Base-by-base conservation (phyloP, 1,140 invertebrate genomes). In the Alviniconcha marisindica region DNA sequence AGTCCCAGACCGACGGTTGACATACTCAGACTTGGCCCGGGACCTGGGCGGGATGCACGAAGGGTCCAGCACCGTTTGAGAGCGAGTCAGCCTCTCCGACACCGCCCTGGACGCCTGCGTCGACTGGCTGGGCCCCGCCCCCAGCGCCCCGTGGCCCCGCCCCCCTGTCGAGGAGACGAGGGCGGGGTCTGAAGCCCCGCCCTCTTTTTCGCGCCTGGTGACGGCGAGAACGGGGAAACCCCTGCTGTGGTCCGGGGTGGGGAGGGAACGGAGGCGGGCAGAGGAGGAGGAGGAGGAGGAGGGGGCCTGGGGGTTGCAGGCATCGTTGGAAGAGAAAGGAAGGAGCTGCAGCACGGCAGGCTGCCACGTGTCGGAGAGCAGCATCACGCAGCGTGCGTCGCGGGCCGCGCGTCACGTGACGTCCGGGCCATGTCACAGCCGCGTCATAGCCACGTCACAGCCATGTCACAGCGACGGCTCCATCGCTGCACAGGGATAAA, bases 351-450 rank as follows among this genome's bases (percentile, higher is more conserved):
- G 80, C 42, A 90, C 85, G 1, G 87, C 83, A 5, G 89, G 89
- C 80, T 88, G 86, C 85, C 89, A 90, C 18, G 84, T 80, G 69
- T 90, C 87, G 63, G 84, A 81, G 85, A 88, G 85, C 51, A 89
- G 81, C 60, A 90, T 84, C 18, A 81, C 83, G 36, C 24, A 28
- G 7, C n/a, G 66, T 7, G 66, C n/a, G 7, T 28, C 7, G 7
- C 33, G 7, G n/a, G 5, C 14, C 42, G 18, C 73, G 15, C 73
- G 10, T 36, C 36, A 28, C 10, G 7, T 21, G 18, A 33, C n/a
- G 21, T 5, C 10, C 18, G 36, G 5, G 18, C 21, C 14, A 12
- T 36, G 18, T 74, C 10, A 74, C 7, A 15, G 33, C 14, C 14
- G 18, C 18, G 42, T 36, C 36, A 12, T 10, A 38, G 14, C 42